Evolutionary conservation across 1,140 invertebrate genomes (phyloP).

Genomic region (Cryptotermes secundus): DNA sequence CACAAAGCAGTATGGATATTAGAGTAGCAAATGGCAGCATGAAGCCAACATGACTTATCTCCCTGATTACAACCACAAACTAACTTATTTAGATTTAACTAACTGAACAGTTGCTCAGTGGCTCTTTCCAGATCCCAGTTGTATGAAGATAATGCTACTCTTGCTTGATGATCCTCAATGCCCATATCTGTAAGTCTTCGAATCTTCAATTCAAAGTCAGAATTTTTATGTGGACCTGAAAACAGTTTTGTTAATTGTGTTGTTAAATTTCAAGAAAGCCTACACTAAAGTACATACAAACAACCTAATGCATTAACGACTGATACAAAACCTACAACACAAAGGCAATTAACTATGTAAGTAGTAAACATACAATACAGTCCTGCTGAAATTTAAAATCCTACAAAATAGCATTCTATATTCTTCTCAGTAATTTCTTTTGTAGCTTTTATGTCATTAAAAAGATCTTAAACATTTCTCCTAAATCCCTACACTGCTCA

Average conservation of each 20-base stretch:
- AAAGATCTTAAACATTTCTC: no score
- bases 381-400: no score
- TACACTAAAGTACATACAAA: no score
- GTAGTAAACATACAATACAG: no score
- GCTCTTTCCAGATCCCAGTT: slow-evolving; percentile 88
- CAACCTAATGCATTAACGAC: no score
- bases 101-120: slow-evolving; percentile 86
- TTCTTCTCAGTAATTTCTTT: no score
- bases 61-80: slow-evolving; percentile 13
- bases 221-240: slow-evolving; percentile 66
- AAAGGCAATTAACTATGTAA: no score
- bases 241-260: slow-evolving; percentile 36
- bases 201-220: slow-evolving; percentile 80
- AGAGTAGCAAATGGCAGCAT: not conserved
- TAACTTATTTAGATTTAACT: slow-evolving; percentile 47
- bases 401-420: no score
- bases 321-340: no score
- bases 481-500: no score
- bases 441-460: no score
- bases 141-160: slow-evolving; percentile 82
- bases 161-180: slow-evolving; percentile 77
- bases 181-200: slow-evolving; percentile 83
- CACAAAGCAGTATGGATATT: not conserved
- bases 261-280: slow-evolving; percentile 17
- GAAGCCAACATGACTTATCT: not conserved